A percentile compares a stretch with the other conserved stretches of the same genome.
Conservation (phyloP, 2,888 invertebrate genomes). For the Tigriopus californicus region DNA sequence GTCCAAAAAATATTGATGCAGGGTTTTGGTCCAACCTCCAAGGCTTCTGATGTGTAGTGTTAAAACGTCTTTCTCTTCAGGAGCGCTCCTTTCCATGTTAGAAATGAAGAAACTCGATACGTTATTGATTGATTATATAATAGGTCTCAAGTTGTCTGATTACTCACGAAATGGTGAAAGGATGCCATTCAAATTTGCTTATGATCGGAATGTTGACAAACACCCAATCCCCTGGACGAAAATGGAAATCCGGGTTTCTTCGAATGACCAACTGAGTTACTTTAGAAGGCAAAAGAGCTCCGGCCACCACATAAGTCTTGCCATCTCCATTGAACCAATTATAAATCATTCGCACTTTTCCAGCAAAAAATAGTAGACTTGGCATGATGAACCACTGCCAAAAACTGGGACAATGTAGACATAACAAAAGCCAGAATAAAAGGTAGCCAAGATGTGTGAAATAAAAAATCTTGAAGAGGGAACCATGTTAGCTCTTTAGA, state of each 20-base stretch:
- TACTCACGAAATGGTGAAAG: conserved; percentile 51
- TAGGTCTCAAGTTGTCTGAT: no score
- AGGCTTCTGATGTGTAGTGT: not conserved
- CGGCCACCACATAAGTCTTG: conserved; percentile 14
- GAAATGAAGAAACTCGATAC: not conserved
- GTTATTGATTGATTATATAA: not conserved
- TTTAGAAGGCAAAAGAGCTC: conserved; percentile 19
- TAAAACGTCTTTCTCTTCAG: not conserved
- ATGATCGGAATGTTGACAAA: conserved; percentile 81
- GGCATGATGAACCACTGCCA: conserved; percentile 87
- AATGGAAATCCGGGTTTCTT: conserved; percentile 63
- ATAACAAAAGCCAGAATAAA: conserved; percentile 61
- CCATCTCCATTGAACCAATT: conserved; percentile 19
- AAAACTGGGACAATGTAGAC: conserved; percentile 75
- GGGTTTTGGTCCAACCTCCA: not conserved
- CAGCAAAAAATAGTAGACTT: conserved; percentile 53
- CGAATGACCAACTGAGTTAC: conserved; percentile 36
- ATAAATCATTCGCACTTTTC: conserved; percentile 42
- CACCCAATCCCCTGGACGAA: conserved; percentile 79
- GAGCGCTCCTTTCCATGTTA: not conserved
- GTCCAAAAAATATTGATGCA: not conserved
- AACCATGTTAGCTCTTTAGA: no score
- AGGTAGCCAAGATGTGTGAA: conserved; percentile 78
- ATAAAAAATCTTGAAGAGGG: conserved; percentile 51
- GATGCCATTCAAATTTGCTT: conserved; percentile 88